A percentile compares a stretch with the other conserved stretches of the same genome.
Evolutionary conservation across 30 jellyfish, hydroid and myxozoan genomes (phyloP).

Genomic region (Pelagia noctiluca): DNA sequence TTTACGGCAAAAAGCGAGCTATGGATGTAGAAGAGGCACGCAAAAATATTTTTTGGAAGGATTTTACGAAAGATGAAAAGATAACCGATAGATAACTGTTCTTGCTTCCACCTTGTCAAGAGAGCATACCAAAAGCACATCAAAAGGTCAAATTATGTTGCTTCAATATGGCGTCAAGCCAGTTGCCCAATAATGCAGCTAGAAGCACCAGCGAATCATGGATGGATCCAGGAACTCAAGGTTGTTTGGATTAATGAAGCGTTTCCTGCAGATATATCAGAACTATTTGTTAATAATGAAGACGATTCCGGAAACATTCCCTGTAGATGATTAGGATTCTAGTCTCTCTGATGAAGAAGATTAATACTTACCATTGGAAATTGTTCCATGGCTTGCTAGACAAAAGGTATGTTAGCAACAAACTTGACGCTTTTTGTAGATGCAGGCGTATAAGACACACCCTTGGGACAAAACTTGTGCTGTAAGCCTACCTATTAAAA

Average conservation of each 20-base stretch:
- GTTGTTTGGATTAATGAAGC: slow-evolving; percentile 21
- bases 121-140: background rate
- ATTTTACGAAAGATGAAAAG: background rate
- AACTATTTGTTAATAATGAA: background rate
- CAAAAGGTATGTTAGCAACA: too few relatives aligned
- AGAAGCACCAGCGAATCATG: slow-evolving; percentile 17
- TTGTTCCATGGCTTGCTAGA: too few relatives aligned
- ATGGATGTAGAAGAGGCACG: background rate
- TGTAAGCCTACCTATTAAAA: too few relatives aligned
- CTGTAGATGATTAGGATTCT: too few relatives aligned
- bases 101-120: slow-evolving; percentile 6
- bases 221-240: slow-evolving; percentile 3
- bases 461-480: too few relatives aligned
- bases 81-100: background rate
- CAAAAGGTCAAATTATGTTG: slow-evolving; percentile 10
- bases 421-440: too few relatives aligned
- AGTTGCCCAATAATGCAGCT: background rate
- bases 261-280: slow-evolving; percentile 8
- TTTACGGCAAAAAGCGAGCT: background rate
- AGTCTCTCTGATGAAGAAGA: too few relatives aligned
- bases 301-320: too few relatives aligned
- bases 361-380: too few relatives aligned
- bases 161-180: slow-evolving; percentile 11
- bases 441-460: too few relatives aligned
- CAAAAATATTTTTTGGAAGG: background rate